Evolutionary conservation across 1,140 invertebrate genomes (phyloP).

Genomic region (Anastrepha ludens): DNA sequence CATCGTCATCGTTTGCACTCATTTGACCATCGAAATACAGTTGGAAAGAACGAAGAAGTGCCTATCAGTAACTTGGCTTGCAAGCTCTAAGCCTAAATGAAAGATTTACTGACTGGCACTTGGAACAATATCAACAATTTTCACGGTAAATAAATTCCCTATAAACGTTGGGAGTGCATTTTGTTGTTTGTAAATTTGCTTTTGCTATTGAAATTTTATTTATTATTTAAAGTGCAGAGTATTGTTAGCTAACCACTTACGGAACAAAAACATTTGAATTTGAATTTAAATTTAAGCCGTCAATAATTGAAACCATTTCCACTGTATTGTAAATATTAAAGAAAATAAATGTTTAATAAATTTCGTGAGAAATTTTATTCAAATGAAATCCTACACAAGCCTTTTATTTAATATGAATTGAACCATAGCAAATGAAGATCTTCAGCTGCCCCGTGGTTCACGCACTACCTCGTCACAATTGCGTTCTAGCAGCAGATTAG

Average conservation of each 20-base stretch:
- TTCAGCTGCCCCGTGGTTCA: no score
- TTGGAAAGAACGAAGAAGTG: background rate
- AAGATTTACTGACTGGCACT: background rate
- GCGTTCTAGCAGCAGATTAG: no score
- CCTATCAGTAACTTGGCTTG: constrained; percentile 30
- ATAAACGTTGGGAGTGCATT: background rate
- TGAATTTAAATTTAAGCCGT: background rate
- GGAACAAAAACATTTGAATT: background rate
- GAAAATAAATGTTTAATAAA: constrained; percentile 19
- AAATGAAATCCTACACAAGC: background rate
- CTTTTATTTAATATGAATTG: background rate
- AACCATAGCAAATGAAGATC: no score
- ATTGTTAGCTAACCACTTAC: no score
- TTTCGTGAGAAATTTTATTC: constrained; percentile 22
- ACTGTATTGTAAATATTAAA: constrained; percentile 20
- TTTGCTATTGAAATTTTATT: background rate
- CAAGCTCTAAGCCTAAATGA: background rate
- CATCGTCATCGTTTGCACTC: background rate
- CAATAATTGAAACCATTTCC: background rate
- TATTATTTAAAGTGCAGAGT: background rate
- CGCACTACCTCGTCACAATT: no score
- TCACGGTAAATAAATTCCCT: background rate
- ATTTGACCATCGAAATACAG: background rate
- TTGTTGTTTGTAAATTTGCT: background rate
- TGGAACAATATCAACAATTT: background rate